Evolutionary conservation across 2,113 vertebrate species (phyloP), one percentile per base, ranked within the genome.

Genomic region (Macquaria australasica): DNA sequence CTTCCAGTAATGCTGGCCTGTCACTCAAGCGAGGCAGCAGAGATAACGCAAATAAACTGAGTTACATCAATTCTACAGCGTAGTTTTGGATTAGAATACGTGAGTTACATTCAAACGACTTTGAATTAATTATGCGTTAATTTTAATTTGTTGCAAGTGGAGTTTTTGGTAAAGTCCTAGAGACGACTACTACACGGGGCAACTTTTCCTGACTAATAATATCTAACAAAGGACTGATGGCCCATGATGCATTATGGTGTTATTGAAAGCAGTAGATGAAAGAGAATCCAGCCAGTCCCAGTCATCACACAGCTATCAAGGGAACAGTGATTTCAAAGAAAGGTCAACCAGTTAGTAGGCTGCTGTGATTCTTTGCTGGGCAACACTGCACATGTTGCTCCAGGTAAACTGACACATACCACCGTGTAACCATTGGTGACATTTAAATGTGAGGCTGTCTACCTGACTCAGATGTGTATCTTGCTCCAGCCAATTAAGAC

Each of bases 371-470:
- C 55, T 70, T 71, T 69, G 75, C 72, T 31, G 51, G 66, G 69
- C 48, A 56, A 67, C 73, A 66, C 56, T 25, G 59, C 58, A 69
- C 71, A 79, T 70, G 85, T 87, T 84, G 84, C 83, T 88, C 39
- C 68, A 50, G 56, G 69, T 86, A 89, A 87, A 82, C 25, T 45
- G 83, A 88, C 88, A 79, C 68, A 82, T 39, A 66, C 64, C 68
- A 20, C 48, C 67, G 51, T 86, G 79, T 90, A 81, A 90, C 82
- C 64, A 63, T 5, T 39, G 70, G 71, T 95, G 95, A 92, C 93
- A 96, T 96, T 95, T 95, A 93, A 94, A 90, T 83, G 82, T 34
- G 66, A 87, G 66, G 58, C 87, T 68, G 91, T 83, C 81, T 67
- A 89, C 84, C 88, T 77, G 82, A 88, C 80, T 90, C 81, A 68